A percentile compares a stretch with the other conserved stretches of the same genome.
phyloP scores from a whole-genome alignment of 2,797 vertebrate genomes.

The Pempheris klunzingeri region DNA sequence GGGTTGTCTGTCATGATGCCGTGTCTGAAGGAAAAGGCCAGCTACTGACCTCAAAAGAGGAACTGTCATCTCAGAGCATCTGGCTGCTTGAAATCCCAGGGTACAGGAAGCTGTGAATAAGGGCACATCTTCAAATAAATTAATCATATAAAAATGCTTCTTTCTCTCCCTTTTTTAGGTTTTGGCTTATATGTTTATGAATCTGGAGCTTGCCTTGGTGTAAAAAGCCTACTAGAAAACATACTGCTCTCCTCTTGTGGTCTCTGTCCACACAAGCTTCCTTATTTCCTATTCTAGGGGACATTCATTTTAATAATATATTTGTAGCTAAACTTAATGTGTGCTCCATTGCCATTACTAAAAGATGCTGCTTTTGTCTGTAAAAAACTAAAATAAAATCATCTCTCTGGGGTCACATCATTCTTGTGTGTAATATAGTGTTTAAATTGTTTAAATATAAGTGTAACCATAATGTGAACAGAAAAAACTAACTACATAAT shows the following conservation, averaged over 20 bases:
- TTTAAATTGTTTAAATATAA: not conserved
- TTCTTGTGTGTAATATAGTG: not conserved
- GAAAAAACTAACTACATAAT: not conserved
- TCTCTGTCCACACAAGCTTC: not conserved
- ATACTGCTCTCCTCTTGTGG: not conserved
- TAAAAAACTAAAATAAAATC: not conserved
- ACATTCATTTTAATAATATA: not conserved
- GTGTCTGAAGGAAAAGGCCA: conserved; percentile 33
- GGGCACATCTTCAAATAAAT: conserved; percentile 27
- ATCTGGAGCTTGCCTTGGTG: not conserved
- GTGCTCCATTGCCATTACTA: not conserved
- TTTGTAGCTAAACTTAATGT: not conserved
- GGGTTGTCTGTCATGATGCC: conserved; percentile 15
- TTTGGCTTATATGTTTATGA: conserved; percentile 3
- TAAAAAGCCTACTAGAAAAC: not conserved
- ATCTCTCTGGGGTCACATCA: not conserved
- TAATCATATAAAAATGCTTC: not conserved
- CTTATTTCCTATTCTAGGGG: not conserved
- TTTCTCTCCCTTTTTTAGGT: not conserved
- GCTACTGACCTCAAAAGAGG: conserved; percentile 39
- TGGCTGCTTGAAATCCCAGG: conserved; percentile 19
- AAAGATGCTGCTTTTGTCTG: not conserved
- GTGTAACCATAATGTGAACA: not conserved
- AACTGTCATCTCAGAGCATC: conserved; percentile 8
- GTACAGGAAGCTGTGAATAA: conserved; percentile 24